Evolutionary conservation across 2,888 invertebrate genomes (phyloP).

Genomic region (Yponomeuta malinellus): DNA sequence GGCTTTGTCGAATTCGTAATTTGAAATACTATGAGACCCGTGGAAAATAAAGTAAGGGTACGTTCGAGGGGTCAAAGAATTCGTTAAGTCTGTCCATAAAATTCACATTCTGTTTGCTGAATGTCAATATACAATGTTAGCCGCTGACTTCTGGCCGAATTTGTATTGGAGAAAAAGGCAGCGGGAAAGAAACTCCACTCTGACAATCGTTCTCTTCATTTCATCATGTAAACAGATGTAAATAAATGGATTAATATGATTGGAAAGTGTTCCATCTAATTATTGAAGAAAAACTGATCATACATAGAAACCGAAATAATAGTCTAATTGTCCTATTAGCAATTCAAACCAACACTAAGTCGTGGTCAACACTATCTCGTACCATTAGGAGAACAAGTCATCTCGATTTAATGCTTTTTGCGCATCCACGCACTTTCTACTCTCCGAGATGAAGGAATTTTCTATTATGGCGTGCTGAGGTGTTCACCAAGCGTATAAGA

Average conservation of each 20-base stretch:
- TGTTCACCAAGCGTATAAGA: background rate
- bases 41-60: no score
- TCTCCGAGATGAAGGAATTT: constrained; percentile 7
- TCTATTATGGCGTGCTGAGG: constrained; percentile 17
- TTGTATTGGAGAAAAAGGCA: no score
- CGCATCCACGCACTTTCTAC: constrained; percentile 14
- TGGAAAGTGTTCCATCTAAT: background rate
- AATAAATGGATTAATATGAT: background rate
- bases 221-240: no score
- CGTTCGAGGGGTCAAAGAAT: no score
- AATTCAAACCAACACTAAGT: background rate
- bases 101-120: no score
- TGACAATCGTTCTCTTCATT: no score
- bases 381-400: background rate
- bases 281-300: background rate
- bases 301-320: background rate
- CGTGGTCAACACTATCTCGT: constrained; percentile 4
- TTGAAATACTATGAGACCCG: no score
- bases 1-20: no score
- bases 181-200: no score
- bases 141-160: no score
- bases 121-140: no score
- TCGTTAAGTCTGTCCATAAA: no score
- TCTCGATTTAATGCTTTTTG: constrained; percentile 15
- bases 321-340: background rate